These are phyloP conservation scores for Pantherophis alleghaniensis DNA, from an alignment of 2,797 vertebrate species.

Conservation along the genomic window DNA sequence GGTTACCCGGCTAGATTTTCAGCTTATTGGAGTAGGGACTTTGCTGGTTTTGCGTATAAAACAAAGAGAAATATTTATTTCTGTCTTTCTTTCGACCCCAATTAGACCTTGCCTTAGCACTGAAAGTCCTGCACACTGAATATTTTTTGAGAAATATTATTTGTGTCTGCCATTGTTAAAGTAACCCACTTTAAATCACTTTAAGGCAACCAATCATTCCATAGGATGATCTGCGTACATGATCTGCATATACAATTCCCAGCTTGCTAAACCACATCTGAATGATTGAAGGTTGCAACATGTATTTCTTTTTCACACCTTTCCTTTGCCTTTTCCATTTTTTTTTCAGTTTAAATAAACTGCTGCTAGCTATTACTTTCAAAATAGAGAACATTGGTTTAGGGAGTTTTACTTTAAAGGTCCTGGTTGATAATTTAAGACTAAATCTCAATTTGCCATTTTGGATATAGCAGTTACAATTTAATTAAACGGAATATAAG, in stretches of 20 bases:
- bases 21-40: background rate
- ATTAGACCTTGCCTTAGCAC: background rate
- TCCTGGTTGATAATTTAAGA: background rate
- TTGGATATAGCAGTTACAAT: background rate
- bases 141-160: background rate
- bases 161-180: background rate
- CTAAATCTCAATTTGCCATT: background rate
- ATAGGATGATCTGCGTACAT: background rate
- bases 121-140: background rate
- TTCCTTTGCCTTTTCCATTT: background rate
- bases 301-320: background rate
- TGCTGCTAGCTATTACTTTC: background rate
- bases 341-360: background rate
- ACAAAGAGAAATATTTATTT: background rate
- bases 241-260: background rate
- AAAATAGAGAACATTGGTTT: background rate
- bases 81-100: background rate
- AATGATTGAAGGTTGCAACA: background rate
- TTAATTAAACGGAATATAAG: background rate
- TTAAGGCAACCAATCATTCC: background rate
- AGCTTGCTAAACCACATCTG: background rate
- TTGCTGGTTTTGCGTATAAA: background rate
- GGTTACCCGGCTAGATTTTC: background rate
- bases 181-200: background rate
- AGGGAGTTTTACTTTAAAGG: background rate